Evolutionary conservation across 1,140 invertebrate genomes (phyloP).

Genomic region (Heterodera schachtii): DNA sequence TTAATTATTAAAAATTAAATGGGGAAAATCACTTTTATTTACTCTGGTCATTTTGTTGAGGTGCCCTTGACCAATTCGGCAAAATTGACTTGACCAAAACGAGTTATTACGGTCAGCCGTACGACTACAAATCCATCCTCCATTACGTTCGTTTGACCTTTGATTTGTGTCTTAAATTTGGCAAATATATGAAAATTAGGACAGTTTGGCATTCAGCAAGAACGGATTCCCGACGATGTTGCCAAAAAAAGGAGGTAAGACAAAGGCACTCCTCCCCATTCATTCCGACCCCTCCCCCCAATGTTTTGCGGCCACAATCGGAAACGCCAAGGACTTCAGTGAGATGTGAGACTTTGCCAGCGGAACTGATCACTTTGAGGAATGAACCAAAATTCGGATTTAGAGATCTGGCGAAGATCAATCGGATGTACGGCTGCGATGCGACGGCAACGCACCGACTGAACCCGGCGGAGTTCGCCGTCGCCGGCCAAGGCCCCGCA

Average conservation of each 20-base stretch:
- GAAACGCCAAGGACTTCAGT: conserved; percentile 63
- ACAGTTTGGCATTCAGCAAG: conserved; percentile 64
- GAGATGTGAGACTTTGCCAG: conserved; percentile 39
- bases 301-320: conserved; percentile 62
- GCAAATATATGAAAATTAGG: background rate
- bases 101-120: conserved; percentile 63
- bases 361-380: background rate
- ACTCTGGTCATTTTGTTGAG: conserved; percentile 39
- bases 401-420: conserved; percentile 59
- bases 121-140: conserved; percentile 63
- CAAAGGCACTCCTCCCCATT: conserved; percentile 2
- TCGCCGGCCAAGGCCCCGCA: conserved; percentile 18
- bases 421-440: conserved; percentile 64
- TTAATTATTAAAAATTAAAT: background rate
- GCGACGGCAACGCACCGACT: background rate
- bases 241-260: conserved; percentile 59
- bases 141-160: conserved; percentile 48
- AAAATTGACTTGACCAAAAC: conserved; percentile 67
- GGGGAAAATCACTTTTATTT: too few relatives aligned
- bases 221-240: conserved; percentile 66
- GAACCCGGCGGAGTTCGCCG: background rate
- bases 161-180: too few relatives aligned
- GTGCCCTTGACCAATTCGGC: conserved; percentile 63
- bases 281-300: background rate
- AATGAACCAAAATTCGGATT: conserved; percentile 17